These are phyloP conservation scores for Aptenodytes forsteri DNA, from an alignment of 2,113 vertebrate species.

Conservation along the genomic window DNA sequence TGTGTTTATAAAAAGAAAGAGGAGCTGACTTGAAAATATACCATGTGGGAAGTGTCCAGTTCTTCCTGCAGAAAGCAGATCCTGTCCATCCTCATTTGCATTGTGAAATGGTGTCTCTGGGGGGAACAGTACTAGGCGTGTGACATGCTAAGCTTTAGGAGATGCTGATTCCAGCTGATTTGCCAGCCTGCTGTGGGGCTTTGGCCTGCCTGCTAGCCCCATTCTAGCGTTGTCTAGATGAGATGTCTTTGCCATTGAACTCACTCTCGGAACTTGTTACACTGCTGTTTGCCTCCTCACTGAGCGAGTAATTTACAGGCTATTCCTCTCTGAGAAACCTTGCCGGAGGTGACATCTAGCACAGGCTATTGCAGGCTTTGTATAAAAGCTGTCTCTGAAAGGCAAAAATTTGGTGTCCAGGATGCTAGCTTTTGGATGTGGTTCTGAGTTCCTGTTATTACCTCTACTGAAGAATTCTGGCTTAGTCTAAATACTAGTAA, in stretches of 20 bases:
- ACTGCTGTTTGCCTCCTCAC: not conserved
- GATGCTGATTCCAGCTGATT: not conserved
- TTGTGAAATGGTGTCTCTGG: not conserved
- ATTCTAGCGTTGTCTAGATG: not conserved
- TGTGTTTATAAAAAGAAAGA: not conserved
- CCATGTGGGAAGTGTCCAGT: not conserved
- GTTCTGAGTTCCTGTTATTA: not conserved
- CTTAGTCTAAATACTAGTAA: not conserved
- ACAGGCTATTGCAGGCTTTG: not conserved
- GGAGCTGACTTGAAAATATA: not conserved
- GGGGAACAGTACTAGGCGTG: no score
- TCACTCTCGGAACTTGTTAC: not conserved
- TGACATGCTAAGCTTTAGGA: not conserved
- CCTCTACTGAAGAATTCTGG: not conserved
- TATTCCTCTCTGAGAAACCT: not conserved
- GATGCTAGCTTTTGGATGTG: accelerated
- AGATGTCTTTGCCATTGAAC: not conserved
- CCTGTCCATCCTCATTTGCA: not conserved
- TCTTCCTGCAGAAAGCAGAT: not conserved
- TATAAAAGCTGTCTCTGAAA: not conserved
- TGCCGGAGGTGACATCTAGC: not conserved
- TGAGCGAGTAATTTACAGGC: not conserved
- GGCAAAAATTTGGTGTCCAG: not conserved
- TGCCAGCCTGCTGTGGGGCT: not conserved
- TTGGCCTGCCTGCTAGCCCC: not conserved